Percentiles rank a stretch among this genome's conserved stretches.
phyloP scores from a whole-genome alignment of 2,113 vertebrate genomes.

The Athene cunicularia region DNA sequence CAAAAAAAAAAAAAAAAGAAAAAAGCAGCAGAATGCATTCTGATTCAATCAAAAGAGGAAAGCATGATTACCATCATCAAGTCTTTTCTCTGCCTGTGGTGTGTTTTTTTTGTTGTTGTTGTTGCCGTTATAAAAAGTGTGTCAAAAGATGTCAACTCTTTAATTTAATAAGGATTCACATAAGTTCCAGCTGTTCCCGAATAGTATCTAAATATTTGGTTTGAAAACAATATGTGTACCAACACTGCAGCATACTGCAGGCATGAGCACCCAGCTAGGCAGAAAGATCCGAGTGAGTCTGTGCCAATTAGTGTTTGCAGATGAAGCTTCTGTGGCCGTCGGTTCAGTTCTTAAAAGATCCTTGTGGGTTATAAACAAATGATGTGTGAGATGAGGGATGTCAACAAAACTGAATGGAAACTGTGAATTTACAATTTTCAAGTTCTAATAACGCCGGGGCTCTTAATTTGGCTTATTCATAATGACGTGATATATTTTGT shows the following conservation, averaged over 20 bases:
- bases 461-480: not conserved
- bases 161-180: constrained; percentile 18
- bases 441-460: not conserved
- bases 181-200: constrained; percentile 52
- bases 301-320: not conserved
- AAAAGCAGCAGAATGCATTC: not conserved
- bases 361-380: not conserved
- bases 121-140: not conserved
- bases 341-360: not conserved
- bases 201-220: constrained; percentile 45
- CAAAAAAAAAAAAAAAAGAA: not conserved
- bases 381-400: not conserved
- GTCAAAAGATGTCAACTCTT: constrained; percentile 20
- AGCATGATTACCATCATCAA: not conserved
- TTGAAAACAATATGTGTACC: constrained; percentile 7
- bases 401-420: not conserved
- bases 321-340: not conserved
- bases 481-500: not conserved
- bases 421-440: not conserved
- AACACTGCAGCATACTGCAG: not conserved
- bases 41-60: not conserved
- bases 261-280: not conserved
- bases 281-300: not conserved
- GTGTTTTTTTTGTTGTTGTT: not conserved
- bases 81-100: not conserved